A percentile compares a stretch with the other conserved stretches of the same genome.
phyloP scores from a whole-genome alignment of 2,797 vertebrate genomes.

The Pangasius larnaudii region DNA sequence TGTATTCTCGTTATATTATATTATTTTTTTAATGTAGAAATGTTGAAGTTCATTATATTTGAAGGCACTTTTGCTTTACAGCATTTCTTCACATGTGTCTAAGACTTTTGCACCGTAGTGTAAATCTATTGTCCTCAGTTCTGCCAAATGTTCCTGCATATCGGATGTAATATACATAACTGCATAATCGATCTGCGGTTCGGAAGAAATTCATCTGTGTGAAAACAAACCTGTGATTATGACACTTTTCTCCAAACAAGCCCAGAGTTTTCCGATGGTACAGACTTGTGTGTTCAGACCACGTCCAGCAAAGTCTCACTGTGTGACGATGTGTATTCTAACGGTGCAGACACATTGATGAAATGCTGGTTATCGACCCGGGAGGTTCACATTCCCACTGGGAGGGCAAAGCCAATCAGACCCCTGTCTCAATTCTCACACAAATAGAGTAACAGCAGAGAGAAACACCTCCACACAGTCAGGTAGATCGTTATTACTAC shows the following conservation, averaged over 20 bases:
- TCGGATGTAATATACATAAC: not conserved
- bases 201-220: not conserved
- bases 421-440: slow-evolving; percentile 14
- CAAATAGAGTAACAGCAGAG: slow-evolving; percentile 5
- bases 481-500: slow-evolving; percentile 24
- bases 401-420: slow-evolving; percentile 21
- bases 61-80: not conserved
- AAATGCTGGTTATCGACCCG: slow-evolving; percentile 7
- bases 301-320: not conserved
- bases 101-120: not conserved
- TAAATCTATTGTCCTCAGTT: not conserved
- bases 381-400: not conserved
- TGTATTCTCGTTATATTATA: not conserved
- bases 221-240: not conserved
- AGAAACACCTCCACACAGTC: slow-evolving; percentile 25
- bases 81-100: not conserved
- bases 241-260: not conserved
- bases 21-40: not conserved
- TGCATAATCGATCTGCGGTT: not conserved
- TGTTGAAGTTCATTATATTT: not conserved
- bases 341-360: slow-evolving; percentile 11
- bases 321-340: slow-evolving; percentile 2
- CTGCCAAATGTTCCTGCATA: not conserved
- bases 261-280: not conserved
- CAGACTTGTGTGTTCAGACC: not conserved